Base-by-base conservation (phyloP, 2,113 vertebrate genomes). In the Ptychochromis oligacanthus region DNA sequence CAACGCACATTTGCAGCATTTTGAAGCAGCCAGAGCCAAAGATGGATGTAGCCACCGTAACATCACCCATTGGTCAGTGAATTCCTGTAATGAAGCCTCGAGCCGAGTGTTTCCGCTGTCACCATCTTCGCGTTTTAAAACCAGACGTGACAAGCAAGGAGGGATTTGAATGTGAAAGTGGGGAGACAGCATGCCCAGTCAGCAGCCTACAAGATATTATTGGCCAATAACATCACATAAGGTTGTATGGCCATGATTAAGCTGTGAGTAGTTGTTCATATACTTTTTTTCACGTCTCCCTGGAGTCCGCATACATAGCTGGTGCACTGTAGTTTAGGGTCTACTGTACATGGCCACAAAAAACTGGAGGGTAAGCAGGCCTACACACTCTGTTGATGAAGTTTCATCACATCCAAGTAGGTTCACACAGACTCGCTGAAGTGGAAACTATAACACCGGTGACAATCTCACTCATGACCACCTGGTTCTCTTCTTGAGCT, bases 21-120 rank as follows among this genome's bases (percentile, higher is more conserved):
- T 20, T 46, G 64, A 67, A 46, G 49, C 0, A 0, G 15, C 24
- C 5, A 15, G 13, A 15, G 5, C 6, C 1, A 46, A 43, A 0
- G 1, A 70, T 9, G 43, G 43, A 46, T 15, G 14, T 14, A 43
- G 64, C 40, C 2, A 0, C 46, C 24, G 0, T 11, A n/a, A 70
- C 2, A 1, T 28, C 46, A 7, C 15, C 40, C 46, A 70, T 38
- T 1, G 40, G 24, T 70, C 43, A 12, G 40, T 49, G 65, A 49
- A 49, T 49, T 70, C 9, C 65, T 49, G 22, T 49, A 10, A 46
- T 67, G 64, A 49, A 26, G n/a, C 24, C 38, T 43, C n/a, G n/a
- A 43, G n/a, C 38, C 17, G 36, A 43, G 62, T 8, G 8, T 36
- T 36, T 36, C 7, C 7, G 6, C 36, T 36, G 36, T 36, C 8